These are phyloP conservation scores for Danionella dracula DNA, from an alignment of 2,797 vertebrate species.

Conservation along the genomic window DNA sequence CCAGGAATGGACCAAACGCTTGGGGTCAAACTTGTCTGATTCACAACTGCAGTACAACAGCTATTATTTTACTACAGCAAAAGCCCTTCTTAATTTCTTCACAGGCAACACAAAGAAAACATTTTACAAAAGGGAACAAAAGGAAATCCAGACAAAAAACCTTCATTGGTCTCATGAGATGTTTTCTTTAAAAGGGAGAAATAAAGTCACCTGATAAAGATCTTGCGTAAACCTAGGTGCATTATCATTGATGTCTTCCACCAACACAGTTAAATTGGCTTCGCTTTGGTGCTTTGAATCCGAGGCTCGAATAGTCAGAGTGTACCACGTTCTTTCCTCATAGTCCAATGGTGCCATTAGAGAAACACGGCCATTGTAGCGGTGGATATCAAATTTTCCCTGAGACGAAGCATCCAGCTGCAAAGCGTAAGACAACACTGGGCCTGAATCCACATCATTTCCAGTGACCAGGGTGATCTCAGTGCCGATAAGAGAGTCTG, in stretches of 20 bases:
- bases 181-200: not conserved
- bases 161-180: not conserved
- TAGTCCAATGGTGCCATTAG: slow-evolving; percentile 82
- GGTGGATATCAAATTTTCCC: slow-evolving; percentile 84
- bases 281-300: slow-evolving; percentile 83
- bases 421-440: slow-evolving; percentile 82
- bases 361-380: slow-evolving; percentile 81
- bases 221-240: slow-evolving; percentile 81
- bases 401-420: slow-evolving; percentile 65
- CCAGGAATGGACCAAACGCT: too few species aligned
- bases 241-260: slow-evolving; percentile 95
- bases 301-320: slow-evolving; percentile 79
- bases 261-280: slow-evolving; percentile 85
- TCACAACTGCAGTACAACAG: too few species aligned
- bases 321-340: slow-evolving; percentile 81
- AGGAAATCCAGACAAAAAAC: not conserved
- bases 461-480: slow-evolving; percentile 94
- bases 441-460: slow-evolving; percentile 93
- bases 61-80: too few species aligned
- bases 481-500: slow-evolving; percentile 87
- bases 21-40: too few species aligned
- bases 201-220: slow-evolving; percentile 83
- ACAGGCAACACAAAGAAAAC: too few species aligned
- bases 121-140: not conserved
- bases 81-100: too few species aligned